Evolutionary conservation across 1,140 invertebrate species (phyloP), one percentile per base, ranked within the genome.

Genomic region (Mizuhopecten yessoensis): DNA sequence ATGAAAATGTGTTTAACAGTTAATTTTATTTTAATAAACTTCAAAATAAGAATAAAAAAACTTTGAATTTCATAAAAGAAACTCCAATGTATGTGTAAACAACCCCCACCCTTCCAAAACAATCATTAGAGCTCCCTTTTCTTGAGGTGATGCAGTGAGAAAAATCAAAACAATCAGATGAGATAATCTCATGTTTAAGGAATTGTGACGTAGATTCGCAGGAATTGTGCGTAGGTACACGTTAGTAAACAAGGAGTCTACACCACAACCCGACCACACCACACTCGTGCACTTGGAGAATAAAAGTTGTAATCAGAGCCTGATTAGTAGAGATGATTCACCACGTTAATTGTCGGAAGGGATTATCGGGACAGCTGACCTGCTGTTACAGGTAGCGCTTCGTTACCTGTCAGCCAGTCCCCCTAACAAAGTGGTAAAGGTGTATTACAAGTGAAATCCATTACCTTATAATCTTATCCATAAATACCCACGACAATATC

Each of bases 381-480:
- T 29, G 23, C 57, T 75, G 5, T 17, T n/a, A 23, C 57, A 75
- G 57, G 57, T 75, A 75, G 23, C 5, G 20, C 17, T 75, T 75
- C n/a, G 1, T 75, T 75, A 75, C 57, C n/a, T 75, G 57, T 75
- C 15, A n/a, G 57, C 9, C n/a, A 75, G 57, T 75, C 57, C 3
- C 57, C 3, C 5, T 75, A 75, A 75, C 57, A 75, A 75, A 75
- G 57, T 75, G 57, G 9, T 75, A 5, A 75, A 75, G 57, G 57
- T n/a, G 23, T 29, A 75, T n/a, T 75, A 75, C 57, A 75, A 75
- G 57, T 75, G n/a, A 75, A 75, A 75, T 29, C 57, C 57, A 75
- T 75, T 75, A 75, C 57, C n/a, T 75, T 75, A 5, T 75, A 75
- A 75, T 75, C 57, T 75, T 75, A 13, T 75, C 57, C 57, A 75